Evolutionary conservation across 2,888 invertebrate species (phyloP).

Genomic region (Stramonita haemastoma): DNA sequence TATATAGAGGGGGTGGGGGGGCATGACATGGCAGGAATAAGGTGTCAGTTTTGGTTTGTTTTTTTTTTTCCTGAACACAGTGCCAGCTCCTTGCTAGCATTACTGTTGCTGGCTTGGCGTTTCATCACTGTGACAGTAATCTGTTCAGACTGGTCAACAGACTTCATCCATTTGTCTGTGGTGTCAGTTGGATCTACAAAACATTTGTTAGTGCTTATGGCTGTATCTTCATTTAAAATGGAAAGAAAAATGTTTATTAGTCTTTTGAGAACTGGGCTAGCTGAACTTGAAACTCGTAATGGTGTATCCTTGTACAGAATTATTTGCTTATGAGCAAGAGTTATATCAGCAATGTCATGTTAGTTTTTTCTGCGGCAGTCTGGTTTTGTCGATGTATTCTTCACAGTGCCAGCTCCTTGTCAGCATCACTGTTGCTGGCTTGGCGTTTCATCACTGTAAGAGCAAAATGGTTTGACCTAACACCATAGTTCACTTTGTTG

Average conservation of each 20-base stretch:
- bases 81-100: conserved; percentile 38
- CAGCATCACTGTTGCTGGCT: conserved; percentile 12
- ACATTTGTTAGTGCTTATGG: neutral
- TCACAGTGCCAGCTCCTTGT: conserved; percentile 38
- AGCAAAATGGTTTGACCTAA: neutral
- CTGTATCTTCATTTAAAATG: too few species aligned
- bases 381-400: too few species aligned
- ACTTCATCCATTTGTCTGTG: neutral
- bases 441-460: conserved; percentile 37
- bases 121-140: conserved; percentile 36
- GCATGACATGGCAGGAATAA: too few species aligned
- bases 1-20: too few species aligned
- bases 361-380: too few species aligned
- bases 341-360: too few species aligned
- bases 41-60: too few species aligned
- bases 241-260: too few species aligned
- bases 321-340: too few species aligned
- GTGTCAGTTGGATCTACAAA: neutral
- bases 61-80: neutral
- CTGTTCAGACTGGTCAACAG: neutral
- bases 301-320: too few species aligned
- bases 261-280: too few species aligned
- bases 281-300: too few species aligned
- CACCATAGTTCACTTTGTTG: neutral
- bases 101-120: conserved; percentile 31